Evolutionary conservation across 2,888 invertebrate species (phyloP).

Genomic region (Piscicola geometra): DNA sequence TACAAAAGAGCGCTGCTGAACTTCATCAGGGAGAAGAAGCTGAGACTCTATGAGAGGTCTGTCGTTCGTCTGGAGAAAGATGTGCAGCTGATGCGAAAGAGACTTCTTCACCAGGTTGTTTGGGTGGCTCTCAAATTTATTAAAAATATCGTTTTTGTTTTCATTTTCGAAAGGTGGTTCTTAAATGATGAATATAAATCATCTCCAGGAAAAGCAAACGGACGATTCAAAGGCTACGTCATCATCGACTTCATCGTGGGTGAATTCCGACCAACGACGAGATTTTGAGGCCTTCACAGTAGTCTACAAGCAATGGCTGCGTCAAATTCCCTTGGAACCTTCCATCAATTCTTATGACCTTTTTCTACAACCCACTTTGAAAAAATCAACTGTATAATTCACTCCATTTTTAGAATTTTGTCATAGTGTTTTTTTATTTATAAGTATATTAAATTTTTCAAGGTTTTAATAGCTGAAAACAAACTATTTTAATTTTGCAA

Average conservation of each 20-base stretch:
- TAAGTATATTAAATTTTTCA: too few relatives aligned
- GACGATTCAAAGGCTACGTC: neutral
- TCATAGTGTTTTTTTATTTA: too few relatives aligned
- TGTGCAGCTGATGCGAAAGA: slow-evolving; percentile 1
- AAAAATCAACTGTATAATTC: too few relatives aligned
- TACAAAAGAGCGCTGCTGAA: slow-evolving; percentile 70
- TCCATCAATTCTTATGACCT: slow-evolving; percentile 29
- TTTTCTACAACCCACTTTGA: slow-evolving; percentile 35
- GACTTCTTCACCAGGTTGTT: neutral
- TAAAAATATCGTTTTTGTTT: too few relatives aligned
- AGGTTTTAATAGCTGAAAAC: too few relatives aligned
- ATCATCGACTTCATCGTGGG: neutral
- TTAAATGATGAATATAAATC: neutral
- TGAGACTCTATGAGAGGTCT: slow-evolving; percentile 65
- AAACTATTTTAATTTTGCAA: too few relatives aligned
- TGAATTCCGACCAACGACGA: slow-evolving; percentile 19
- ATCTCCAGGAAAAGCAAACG: neutral
- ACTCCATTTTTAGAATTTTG: too few relatives aligned
- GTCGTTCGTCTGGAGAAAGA: slow-evolving; percentile 64
- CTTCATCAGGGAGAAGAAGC: slow-evolving; percentile 62
- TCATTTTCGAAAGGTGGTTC: too few relatives aligned
- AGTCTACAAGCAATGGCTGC: slow-evolving; percentile 48
- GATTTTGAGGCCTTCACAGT: slow-evolving; percentile 46
- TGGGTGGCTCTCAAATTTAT: too few relatives aligned
- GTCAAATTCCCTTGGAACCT: slow-evolving; percentile 41